Percentiles rank a stretch among this genome's conserved stretches.
Evolutionary conservation across 2,888 invertebrate species (phyloP).

Genomic region (Phyllotreta cruciferae): DNA sequence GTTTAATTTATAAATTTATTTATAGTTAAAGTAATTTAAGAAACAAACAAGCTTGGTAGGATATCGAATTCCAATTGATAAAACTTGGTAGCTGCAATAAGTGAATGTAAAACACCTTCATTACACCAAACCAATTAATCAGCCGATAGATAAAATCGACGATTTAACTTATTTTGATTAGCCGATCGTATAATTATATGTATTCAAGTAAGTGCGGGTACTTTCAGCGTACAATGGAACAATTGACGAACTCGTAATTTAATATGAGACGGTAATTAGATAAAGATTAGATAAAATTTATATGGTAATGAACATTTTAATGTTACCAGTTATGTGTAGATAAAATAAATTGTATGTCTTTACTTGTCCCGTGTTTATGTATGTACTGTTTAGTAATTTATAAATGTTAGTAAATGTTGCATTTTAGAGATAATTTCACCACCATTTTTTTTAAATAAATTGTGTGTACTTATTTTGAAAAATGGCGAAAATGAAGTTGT

Average conservation of each 20-base stretch:
- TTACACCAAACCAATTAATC: constrained; percentile 18
- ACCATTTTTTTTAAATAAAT: too few relatives aligned
- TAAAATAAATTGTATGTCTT: not conserved
- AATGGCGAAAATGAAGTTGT: too few relatives aligned
- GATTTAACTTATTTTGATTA: constrained; percentile 21
- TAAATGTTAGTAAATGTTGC: not conserved
- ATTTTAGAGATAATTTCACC: too few relatives aligned
- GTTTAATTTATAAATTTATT: too few relatives aligned
- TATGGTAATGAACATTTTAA: not conserved
- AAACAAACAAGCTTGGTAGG: not conserved
- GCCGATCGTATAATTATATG: constrained; percentile 18
- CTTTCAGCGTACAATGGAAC: constrained; percentile 12
- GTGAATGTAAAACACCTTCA: constrained; percentile 19
- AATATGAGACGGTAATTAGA: constrained; percentile 1
- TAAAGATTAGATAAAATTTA: constrained; percentile 4
- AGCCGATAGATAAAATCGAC: constrained; percentile 11
- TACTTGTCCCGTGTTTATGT: not conserved
- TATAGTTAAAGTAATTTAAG: too few relatives aligned
- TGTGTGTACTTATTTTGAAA: too few relatives aligned
- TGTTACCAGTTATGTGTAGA: constrained; percentile 1
- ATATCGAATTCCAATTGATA: constrained; percentile 2
- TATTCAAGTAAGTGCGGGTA: constrained; percentile 11
- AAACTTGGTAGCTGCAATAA: constrained; percentile 6
- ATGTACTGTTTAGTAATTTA: not conserved
- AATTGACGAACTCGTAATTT: constrained; percentile 11